Conservation (phyloP, 2,888 invertebrate genomes). For the Hypolimnas misippus region DNA sequence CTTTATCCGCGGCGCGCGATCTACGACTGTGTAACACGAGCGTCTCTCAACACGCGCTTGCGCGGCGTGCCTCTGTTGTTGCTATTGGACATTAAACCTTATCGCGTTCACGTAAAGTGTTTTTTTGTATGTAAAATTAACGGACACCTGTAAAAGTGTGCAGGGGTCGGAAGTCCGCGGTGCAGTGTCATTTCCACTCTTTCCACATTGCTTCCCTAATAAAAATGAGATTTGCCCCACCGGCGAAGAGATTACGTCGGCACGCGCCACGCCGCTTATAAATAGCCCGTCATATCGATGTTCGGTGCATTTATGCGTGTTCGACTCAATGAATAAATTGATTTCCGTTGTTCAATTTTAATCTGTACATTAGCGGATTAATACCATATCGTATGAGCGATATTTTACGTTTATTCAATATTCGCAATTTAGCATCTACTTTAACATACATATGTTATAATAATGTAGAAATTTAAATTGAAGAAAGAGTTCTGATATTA, state of each 20-base stretch:
- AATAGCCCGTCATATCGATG: constrained; percentile 40
- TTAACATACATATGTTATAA: neutral
- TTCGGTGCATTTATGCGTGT: constrained; percentile 26
- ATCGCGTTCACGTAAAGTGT: constrained; percentile 42
- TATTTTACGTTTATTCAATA: neutral
- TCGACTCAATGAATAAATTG: constrained; percentile 24
- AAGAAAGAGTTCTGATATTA: no score
- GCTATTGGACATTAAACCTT: constrained; percentile 51
- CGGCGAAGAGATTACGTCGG: constrained; percentile 46
- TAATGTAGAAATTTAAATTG: no score
- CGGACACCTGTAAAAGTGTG: constrained; percentile 76
- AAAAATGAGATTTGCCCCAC: constrained; percentile 74
- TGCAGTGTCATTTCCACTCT: constrained; percentile 82
- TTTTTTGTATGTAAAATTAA: constrained; percentile 38
- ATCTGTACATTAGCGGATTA: constrained; percentile 15
- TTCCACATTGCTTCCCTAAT: constrained; percentile 77
- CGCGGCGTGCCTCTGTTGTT: constrained; percentile 46
- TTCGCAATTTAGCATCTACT: neutral
- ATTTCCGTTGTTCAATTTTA: constrained; percentile 15
- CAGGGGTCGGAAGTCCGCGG: constrained; percentile 76
- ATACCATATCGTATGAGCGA: neutral
- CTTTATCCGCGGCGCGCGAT: constrained; percentile 53
- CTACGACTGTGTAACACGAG: constrained; percentile 59
- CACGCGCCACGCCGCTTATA: constrained; percentile 41
- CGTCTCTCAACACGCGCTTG: constrained; percentile 51